A percentile compares a stretch with the other conserved stretches of the same genome.
Conservation (phyloP, 2,113 vertebrate genomes). For the Clarias macrocephalus region DNA sequence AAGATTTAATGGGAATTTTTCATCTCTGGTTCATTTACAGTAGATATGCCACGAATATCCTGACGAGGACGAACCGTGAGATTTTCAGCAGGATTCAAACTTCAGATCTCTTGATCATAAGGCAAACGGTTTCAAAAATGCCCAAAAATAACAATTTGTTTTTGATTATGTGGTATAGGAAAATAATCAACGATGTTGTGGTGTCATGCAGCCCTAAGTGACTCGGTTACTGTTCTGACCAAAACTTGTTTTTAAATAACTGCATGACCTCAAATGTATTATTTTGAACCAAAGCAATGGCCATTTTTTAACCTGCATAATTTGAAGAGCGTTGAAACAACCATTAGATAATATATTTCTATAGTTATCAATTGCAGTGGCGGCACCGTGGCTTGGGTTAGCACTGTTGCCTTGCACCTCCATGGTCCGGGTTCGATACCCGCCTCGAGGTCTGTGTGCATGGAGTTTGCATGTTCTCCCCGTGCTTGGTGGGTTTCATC, state of each 20-base stretch:
- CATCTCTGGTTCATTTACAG: not conserved
- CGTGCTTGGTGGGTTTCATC: no score
- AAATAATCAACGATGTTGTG: not conserved
- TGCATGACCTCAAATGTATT: not conserved
- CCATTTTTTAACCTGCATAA: not conserved
- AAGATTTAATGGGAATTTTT: not conserved
- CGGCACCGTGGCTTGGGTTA: no score
- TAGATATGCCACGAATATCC: not conserved
- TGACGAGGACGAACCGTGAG: not conserved
- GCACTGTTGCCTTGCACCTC: no score
- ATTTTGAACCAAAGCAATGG: not conserved
- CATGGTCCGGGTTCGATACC: no score
- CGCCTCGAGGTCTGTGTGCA: no score
- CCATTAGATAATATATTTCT: not conserved
- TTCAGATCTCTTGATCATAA: not conserved
- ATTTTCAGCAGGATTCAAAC: not conserved
- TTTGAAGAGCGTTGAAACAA: not conserved
- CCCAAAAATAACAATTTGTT: not conserved
- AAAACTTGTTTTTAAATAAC: not conserved
- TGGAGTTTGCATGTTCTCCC: no score
- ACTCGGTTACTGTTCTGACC: not conserved
- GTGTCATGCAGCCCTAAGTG: not conserved
- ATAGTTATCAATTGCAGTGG: not conserved
- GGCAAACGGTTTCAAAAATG: not conserved
- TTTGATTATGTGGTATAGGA: not conserved